Conservation (phyloP, 2,888 invertebrate species). For the Acrobasis repandana region DNA sequence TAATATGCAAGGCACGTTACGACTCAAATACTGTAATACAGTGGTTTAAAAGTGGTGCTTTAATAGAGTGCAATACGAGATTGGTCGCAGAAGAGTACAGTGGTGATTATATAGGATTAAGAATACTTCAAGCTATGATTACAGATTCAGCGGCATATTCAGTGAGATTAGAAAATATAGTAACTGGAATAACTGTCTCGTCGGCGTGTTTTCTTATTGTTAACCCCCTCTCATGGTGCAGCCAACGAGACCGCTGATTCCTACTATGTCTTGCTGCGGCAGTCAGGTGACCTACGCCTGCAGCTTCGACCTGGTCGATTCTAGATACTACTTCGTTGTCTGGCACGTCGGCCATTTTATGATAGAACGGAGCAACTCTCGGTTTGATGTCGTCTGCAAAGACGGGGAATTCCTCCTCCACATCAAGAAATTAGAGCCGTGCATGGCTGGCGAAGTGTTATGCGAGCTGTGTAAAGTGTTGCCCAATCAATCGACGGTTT, state of each 20-base stretch:
- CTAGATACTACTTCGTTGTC: conserved; percentile 38
- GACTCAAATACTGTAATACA: conserved; percentile 33
- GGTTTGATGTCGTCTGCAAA: conserved; percentile 40
- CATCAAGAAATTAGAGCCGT: conserved; percentile 41
- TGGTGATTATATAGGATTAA: conserved; percentile 38
- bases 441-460: conserved; percentile 41
- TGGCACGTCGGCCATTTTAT: conserved; percentile 45
- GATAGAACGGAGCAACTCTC: conserved; percentile 42
- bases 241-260: conserved; percentile 33
- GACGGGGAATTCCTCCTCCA: conserved; percentile 38
- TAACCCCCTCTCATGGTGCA: no score
- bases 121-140: conserved; percentile 27
- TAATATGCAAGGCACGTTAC: conserved; percentile 36
- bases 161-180: conserved; percentile 31
- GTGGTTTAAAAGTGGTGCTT: conserved; percentile 35
- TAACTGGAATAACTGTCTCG: conserved; percentile 27
- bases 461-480: conserved; percentile 41
- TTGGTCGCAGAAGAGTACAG: conserved; percentile 34
- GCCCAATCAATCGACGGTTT: conserved; percentile 33
- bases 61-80: conserved; percentile 25
- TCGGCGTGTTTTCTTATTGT: conserved; percentile 33
- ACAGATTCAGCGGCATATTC: conserved; percentile 37
- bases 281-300: conserved; percentile 38
- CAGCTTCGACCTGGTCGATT: conserved; percentile 35
- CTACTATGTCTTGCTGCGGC: conserved; percentile 40